A percentile compares a stretch with the other conserved stretches of the same genome.
Conservation (phyloP, 2,797 vertebrate genomes). For the Mormyrops attenuatus region DNA sequence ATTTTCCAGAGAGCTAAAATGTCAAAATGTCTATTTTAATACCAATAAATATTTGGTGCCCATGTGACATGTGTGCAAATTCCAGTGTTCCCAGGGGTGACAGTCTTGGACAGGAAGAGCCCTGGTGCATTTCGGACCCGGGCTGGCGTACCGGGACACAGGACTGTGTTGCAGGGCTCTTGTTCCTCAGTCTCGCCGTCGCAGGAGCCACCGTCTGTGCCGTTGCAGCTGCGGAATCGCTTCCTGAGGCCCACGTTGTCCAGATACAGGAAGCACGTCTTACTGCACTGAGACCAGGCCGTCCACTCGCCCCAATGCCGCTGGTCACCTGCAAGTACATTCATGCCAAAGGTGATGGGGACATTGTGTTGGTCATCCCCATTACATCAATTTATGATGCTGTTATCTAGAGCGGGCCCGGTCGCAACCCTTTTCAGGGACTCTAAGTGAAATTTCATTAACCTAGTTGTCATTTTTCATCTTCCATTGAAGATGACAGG, state of each 20-base stretch:
- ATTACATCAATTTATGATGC: background rate
- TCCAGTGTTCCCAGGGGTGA: background rate
- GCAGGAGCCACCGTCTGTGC: constrained; percentile 44
- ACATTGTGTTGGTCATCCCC: background rate
- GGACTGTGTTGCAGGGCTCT: constrained; percentile 68
- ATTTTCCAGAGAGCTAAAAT: background rate
- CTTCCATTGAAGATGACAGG: background rate
- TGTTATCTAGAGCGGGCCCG: background rate
- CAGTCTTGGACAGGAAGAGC: background rate
- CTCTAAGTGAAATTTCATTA: background rate
- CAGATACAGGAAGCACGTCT: constrained; percentile 70
- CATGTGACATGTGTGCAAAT: background rate
- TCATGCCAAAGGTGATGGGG: background rate
- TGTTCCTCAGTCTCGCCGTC: constrained; percentile 60
- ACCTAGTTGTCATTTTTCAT: background rate
- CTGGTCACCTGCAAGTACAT: constrained; percentile 25
- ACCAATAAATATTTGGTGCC: background rate
- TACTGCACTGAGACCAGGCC: constrained; percentile 76
- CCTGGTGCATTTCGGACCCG: background rate
- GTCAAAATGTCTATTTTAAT: background rate
- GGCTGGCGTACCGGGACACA: constrained; percentile 64
- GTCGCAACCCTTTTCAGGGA: background rate
- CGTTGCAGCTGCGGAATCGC: constrained; percentile 65
- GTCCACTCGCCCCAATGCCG: constrained; percentile 69
- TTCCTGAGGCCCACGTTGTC: constrained; percentile 60